Base-by-base conservation (phyloP, 2,113 vertebrate genomes). In the Asarcornis scutulata region DNA sequence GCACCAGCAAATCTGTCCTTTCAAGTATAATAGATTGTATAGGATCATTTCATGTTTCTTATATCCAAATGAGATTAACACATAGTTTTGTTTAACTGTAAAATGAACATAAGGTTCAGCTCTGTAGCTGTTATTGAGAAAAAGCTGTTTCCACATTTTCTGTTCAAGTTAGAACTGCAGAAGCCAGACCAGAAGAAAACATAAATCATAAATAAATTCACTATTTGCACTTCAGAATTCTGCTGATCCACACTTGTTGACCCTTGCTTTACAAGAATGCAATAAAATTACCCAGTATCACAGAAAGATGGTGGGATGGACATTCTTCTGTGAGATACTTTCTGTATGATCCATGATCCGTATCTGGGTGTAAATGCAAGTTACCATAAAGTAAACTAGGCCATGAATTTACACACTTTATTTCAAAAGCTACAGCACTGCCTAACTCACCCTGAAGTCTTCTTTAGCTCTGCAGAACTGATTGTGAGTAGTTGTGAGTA, bases 11-110 rank as follows among this genome's bases (percentile, higher is more conserved):
- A 88, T 82, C 86, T 15, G 0, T 81, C 53, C 77, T 90, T 93
- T 92, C 66, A 82, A 94, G 34, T 88, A 44, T 67, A 94, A 72
- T 82, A 74, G 29, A 77, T 88, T 88, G 73, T 56, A 85, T 38
- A 90, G 86, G 56, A 59, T 96, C 74, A 93, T 93, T 96, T 95
- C 56, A n/a, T 46, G 52, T 94, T 94, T 73, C 93, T 74, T 88
- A 31, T 64, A 69, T 36, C 73, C 56, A 86, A 91, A 93, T 79
- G 80, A 76, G 50, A 82, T 93, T 92, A 96, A 76, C n/a, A 58
- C 17, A 32, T 44, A 79, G 86, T 84, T 96, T 92, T 95, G 80
- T 94, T 94, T 93, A 95, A 94, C 88, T 66, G 26, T 56, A 68
- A 89, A 17, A 84, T 40, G 69, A 91, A 82, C 58, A 63, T 36